These are phyloP conservation scores for Drosophila longiperda DNA, from an alignment of 2,888 invertebrate species.

Conservation along the genomic window DNA sequence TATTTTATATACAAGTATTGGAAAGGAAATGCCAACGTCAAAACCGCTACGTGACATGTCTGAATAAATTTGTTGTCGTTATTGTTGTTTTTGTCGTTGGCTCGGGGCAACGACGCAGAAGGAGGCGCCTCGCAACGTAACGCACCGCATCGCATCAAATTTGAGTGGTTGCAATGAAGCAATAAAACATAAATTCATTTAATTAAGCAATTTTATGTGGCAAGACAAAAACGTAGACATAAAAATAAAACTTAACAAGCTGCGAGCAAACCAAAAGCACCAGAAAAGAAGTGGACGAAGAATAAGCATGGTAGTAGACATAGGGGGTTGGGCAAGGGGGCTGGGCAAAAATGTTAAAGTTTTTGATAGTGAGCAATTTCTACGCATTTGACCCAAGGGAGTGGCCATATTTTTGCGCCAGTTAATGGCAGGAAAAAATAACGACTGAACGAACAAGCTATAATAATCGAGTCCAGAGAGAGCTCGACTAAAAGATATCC, in stretches of 20 bases:
- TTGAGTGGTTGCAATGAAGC: slow-evolving; percentile 61
- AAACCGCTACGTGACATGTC: slow-evolving; percentile 65
- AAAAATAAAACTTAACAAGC: slow-evolving; percentile 61
- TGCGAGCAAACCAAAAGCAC: slow-evolving; percentile 3
- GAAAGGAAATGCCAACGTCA: slow-evolving; percentile 15
- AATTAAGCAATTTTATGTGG: slow-evolving; percentile 74
- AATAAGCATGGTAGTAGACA: background rate
- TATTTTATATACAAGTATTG: slow-evolving; percentile 33
- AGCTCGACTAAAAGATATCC: background rate
- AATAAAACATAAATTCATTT: slow-evolving; percentile 76
- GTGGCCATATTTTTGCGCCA: slow-evolving; percentile 58
- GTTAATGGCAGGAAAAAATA: slow-evolving; percentile 48
- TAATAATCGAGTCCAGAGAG: background rate
- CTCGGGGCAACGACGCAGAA: background rate
- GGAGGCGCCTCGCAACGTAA: slow-evolving; percentile 12
- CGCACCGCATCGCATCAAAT: slow-evolving; percentile 24
- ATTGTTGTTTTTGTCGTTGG: slow-evolving; percentile 4
- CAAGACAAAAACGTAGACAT: slow-evolving; percentile 51
- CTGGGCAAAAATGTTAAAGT: slow-evolving; percentile 22
- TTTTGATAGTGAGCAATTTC: slow-evolving; percentile 70
- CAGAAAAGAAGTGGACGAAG: background rate
- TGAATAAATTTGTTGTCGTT: slow-evolving; percentile 56
- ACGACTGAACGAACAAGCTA: slow-evolving; percentile 1
- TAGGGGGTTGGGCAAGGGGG: background rate
- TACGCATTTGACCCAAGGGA: slow-evolving; percentile 69